phyloP scores from a whole-genome alignment of 2,888 invertebrate species.

The Eledona agricola region DNA sequence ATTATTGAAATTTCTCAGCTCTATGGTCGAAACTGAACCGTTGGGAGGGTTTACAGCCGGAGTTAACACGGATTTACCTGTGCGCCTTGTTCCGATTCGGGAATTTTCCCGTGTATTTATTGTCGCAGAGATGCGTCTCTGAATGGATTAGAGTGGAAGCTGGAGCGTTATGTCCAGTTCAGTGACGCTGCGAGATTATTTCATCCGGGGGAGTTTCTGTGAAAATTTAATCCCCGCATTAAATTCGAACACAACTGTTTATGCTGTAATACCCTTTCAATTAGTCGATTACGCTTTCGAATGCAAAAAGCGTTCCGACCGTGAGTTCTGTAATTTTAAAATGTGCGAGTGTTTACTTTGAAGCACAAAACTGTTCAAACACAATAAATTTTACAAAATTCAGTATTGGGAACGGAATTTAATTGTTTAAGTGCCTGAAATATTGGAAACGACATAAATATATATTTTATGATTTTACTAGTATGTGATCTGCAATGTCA shows the following conservation, averaged over 20 bases:
- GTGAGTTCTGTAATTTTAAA: constrained; percentile 5
- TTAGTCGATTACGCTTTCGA: constrained; percentile 40
- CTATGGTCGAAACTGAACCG: constrained; percentile 22
- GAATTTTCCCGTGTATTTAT: too few species aligned
- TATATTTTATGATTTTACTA: too few species aligned
- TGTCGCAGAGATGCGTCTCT: constrained; percentile 39
- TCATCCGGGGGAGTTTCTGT: constrained; percentile 47
- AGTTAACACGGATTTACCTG: constrained; percentile 32
- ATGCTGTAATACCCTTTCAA: constrained; percentile 44
- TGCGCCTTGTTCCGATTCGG: constrained; percentile 14
- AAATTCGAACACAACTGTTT: constrained; percentile 46
- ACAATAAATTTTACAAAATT: too few species aligned
- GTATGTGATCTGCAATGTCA: too few species aligned
- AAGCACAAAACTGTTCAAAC: too few species aligned
- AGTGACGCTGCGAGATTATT: constrained; percentile 49
- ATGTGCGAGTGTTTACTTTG: constrained; percentile 1
- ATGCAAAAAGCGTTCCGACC: constrained; percentile 18
- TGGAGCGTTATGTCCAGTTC: constrained; percentile 47
- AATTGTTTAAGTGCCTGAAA: too few species aligned
- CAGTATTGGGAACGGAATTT: too few species aligned
- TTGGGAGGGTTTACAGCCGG: constrained; percentile 24
- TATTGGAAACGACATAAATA: too few species aligned
- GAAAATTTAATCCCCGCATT: constrained; percentile 51
- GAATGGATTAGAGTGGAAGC: constrained; percentile 44
- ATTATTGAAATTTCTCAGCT: constrained; percentile 39